Percentiles rank a stretch among this genome's conserved stretches.
Evolutionary conservation across 2,797 vertebrate genomes (phyloP).

Genomic region (Typhlichthys subterraneus): DNA sequence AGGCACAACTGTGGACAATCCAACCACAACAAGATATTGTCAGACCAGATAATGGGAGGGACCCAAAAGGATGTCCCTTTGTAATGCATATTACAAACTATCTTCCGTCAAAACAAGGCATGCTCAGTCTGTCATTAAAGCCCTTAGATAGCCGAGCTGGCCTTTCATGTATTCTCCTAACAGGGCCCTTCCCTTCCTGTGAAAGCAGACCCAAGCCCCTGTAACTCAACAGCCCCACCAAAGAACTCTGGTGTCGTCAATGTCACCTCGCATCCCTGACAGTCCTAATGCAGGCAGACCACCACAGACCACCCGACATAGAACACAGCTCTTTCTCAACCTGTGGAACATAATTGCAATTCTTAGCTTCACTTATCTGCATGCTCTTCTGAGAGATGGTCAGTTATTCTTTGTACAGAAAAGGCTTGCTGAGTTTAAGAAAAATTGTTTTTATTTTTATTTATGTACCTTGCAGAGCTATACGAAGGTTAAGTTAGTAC

Average conservation of each 20-base stretch:
- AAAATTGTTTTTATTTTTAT: too few relatives aligned
- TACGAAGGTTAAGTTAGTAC: slow-evolving; percentile 43
- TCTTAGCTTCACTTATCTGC: too few relatives aligned
- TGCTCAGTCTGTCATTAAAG: slow-evolving; percentile 72
- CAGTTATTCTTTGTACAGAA: too few relatives aligned
- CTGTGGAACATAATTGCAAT: too few relatives aligned
- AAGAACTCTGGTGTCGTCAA: not conserved
- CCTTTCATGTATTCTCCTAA: slow-evolving; percentile 72
- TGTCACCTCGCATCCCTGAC: not conserved
- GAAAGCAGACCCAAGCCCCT: slow-evolving; percentile 37
- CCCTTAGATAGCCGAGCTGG: slow-evolving; percentile 64
- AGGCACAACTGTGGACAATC: slow-evolving; percentile 17
- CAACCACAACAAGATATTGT: slow-evolving; percentile 35
- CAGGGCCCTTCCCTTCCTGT: slow-evolving; percentile 71
- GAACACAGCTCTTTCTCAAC: too few relatives aligned
- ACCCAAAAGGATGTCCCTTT: slow-evolving; percentile 67
- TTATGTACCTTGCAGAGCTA: slow-evolving; percentile 4
- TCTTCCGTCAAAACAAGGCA: slow-evolving; percentile 77
- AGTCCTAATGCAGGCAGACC: not conserved
- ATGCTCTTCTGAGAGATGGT: too few relatives aligned
- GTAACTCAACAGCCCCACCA: slow-evolving; percentile 24
- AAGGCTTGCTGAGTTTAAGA: slow-evolving; percentile 7
- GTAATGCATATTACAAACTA: slow-evolving; percentile 74
- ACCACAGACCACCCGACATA: too few relatives aligned
- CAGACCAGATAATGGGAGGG: slow-evolving; percentile 38